Percentiles rank a stretch among this genome's conserved stretches.
Evolutionary conservation across 2,797 vertebrate species (phyloP).

Genomic region (Benthosema pterotum): DNA sequence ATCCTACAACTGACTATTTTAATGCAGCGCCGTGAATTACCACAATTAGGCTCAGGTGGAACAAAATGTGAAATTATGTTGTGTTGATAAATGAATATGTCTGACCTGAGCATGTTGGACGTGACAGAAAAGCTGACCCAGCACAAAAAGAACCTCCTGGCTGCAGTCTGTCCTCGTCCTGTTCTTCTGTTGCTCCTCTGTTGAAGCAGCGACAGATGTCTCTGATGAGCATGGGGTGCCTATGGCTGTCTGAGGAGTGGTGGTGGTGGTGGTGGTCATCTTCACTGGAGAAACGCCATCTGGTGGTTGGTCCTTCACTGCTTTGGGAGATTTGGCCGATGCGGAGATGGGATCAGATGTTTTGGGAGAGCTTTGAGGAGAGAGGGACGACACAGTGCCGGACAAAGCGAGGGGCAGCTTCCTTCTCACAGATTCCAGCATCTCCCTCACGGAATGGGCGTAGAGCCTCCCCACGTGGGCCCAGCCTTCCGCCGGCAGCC

Average conservation of each 20-base stretch:
- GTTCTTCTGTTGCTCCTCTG: constrained; percentile 14
- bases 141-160: constrained; percentile 88
- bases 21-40: too few species aligned
- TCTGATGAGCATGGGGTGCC: neutral
- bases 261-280: neutral
- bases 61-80: too few species aligned
- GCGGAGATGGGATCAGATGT: neutral
- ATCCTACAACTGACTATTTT: too few species aligned
- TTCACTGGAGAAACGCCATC: neutral
- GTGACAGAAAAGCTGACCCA: constrained; percentile 94
- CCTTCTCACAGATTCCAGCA: constrained; percentile 76
- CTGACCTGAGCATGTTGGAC: constrained; percentile 88
- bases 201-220: neutral
- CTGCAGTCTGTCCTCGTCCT: constrained; percentile 13
- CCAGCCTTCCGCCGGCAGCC: constrained; percentile 82
- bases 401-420: constrained; percentile 47
- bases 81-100: constrained; percentile 1
- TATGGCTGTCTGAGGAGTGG: neutral
- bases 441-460: constrained; percentile 79
- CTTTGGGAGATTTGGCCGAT: constrained; percentile 3
- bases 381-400: neutral
- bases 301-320: neutral
- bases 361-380: constrained; percentile 30
- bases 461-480: constrained; percentile 84
- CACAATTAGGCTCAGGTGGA: too few species aligned